These are phyloP conservation scores for Cassiopea xamachana DNA, from an alignment of 30 jellyfish, hydroid and myxozoan species.

Conservation along the genomic window DNA sequence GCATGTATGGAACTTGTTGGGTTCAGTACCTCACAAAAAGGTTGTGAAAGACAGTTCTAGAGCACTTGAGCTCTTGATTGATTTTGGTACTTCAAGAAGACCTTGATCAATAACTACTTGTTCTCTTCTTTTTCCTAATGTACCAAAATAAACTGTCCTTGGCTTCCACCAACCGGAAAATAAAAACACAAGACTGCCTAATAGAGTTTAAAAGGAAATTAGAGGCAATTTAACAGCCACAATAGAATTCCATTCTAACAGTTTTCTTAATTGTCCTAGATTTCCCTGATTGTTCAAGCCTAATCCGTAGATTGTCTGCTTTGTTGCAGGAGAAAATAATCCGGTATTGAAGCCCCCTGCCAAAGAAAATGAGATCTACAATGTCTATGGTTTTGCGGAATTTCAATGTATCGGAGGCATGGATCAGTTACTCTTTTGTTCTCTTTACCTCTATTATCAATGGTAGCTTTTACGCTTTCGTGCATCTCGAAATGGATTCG, in stretches of 20 bases:
- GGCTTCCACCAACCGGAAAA: background rate
- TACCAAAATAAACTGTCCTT: no score
- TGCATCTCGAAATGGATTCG: slow-evolving; percentile 20
- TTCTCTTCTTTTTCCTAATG: no score
- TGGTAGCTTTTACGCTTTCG: slow-evolving; percentile 13
- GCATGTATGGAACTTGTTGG: no score
- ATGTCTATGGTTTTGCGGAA: slow-evolving; percentile 63
- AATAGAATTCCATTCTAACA: background rate
- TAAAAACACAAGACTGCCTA: background rate
- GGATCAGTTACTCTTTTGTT: slow-evolving; percentile 70
- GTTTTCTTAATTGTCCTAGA: background rate
- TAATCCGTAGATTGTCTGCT: slow-evolving; percentile 4
- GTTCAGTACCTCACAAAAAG: no score
- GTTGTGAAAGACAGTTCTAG: no score
- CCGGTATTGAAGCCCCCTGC: slow-evolving; percentile 70
- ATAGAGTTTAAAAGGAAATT: background rate
- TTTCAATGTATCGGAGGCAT: slow-evolving; percentile 65
- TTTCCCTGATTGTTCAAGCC: background rate
- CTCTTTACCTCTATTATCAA: slow-evolving; percentile 29
- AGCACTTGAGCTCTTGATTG: no score
- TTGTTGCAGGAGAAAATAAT: slow-evolving; percentile 2
- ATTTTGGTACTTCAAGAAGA: no score
- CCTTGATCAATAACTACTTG: no score
- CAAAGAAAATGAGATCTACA: slow-evolving; percentile 17
- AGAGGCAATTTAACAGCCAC: background rate